phyloP scores from a whole-genome alignment of 2,113 vertebrate genomes.

The Lucifuga dentata region DNA sequence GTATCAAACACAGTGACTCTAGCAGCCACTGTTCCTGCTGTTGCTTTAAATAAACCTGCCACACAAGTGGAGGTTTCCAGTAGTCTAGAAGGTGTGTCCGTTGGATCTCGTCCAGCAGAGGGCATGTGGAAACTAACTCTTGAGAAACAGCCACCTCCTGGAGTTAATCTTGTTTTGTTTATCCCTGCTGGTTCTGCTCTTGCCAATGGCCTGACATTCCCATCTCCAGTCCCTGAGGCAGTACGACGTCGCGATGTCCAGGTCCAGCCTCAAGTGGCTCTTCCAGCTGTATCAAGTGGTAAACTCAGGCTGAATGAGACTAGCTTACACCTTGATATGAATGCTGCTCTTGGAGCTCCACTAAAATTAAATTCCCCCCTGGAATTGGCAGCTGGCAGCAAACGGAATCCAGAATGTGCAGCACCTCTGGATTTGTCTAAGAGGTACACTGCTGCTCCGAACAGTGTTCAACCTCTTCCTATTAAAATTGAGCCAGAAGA shows the following conservation, averaged over 20 bases:
- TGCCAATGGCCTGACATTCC: conserved; percentile 1
- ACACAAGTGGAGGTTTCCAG: neutral
- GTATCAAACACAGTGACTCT: neutral
- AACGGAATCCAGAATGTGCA: conserved; percentile 4
- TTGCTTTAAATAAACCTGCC: conserved; percentile 12
- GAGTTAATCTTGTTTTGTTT: conserved; percentile 72
- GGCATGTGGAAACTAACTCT: conserved; percentile 71
- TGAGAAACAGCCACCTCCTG: conserved; percentile 65
- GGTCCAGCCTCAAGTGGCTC: conserved; percentile 2
- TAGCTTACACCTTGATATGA: neutral
- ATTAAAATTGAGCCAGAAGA: conserved; percentile 63
- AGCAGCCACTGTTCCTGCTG: neutral
- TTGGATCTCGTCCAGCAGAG: neutral
- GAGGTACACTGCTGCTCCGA: neutral
- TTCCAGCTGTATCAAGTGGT: neutral
- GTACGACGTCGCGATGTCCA: conserved; percentile 7
- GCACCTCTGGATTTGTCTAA: conserved; percentile 69
- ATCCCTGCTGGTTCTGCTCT: conserved; percentile 57
- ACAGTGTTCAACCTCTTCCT: neutral
- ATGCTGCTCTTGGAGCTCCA: neutral
- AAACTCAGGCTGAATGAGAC: neutral
- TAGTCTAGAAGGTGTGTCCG: neutral
- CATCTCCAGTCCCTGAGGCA: conserved; percentile 15
- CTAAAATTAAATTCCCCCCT: conserved; percentile 7
- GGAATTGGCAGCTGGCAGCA: conserved; percentile 13